Percentiles rank a stretch among this genome's conserved stretches.
Evolutionary conservation across 2,888 invertebrate genomes (phyloP).

Genomic region (Glaucopsyche alexis): DNA sequence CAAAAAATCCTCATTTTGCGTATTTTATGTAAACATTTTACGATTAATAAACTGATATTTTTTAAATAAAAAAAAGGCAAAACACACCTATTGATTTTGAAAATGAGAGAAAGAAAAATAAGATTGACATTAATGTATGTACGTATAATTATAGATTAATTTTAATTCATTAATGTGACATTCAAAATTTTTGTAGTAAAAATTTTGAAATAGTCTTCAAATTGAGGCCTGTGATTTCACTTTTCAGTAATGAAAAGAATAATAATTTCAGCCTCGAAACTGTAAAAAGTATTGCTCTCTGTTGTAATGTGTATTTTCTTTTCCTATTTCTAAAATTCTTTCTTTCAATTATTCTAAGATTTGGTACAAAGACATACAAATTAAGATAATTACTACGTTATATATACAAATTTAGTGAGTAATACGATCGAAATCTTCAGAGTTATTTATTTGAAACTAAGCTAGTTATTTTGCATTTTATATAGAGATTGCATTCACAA

Average conservation of each 20-base stretch:
- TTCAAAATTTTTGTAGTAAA: conserved; percentile 67
- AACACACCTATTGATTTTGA: neutral
- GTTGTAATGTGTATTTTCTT: conserved; percentile 43
- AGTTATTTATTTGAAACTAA: conserved; percentile 70
- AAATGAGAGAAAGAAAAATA: conserved; percentile 8
- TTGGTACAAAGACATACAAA: conserved; percentile 78
- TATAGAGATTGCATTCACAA: conserved; percentile 62
- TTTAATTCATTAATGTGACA: conserved; percentile 47
- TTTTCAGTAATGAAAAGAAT: conserved; percentile 68
- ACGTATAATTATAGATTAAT: neutral
- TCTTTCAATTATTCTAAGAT: conserved; percentile 48
- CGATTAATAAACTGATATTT: neutral
- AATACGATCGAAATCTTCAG: conserved; percentile 45
- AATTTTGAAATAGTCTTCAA: conserved; percentile 65
- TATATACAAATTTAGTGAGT: conserved; percentile 63
- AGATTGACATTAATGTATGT: neutral
- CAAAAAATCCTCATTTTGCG: neutral
- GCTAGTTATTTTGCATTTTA: conserved; percentile 65
- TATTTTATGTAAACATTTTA: conserved; percentile 10
- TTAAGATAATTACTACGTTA: conserved; percentile 70
- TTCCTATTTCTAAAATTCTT: conserved; percentile 53
- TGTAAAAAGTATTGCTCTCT: conserved; percentile 55
- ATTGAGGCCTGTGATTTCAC: conserved; percentile 56
- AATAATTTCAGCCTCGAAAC: conserved; percentile 54
- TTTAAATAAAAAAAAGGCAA: neutral